Evolutionary conservation across 2,113 vertebrate genomes (phyloP).

Genomic region (Tor tambroides): DNA sequence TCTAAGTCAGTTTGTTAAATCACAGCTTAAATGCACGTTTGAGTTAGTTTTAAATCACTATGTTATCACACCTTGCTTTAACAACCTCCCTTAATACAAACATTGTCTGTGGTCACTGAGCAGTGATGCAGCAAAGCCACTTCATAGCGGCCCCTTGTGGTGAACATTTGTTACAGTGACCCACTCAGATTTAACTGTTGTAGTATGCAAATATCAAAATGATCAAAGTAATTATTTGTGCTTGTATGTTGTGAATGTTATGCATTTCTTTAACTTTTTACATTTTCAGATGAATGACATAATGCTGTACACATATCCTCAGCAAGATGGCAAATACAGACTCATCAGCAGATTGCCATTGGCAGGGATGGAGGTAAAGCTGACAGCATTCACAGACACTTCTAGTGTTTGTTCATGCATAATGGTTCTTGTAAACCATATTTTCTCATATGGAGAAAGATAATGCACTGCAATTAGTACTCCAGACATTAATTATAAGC

Average conservation of each 20-base stretch:
- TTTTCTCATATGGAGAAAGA: background rate
- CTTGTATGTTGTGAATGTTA: background rate
- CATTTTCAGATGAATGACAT: conserved; percentile 90
- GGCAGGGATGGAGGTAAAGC: conserved; percentile 85
- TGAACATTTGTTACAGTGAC: background rate
- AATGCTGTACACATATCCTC: conserved; percentile 94
- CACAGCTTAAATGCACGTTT: background rate
- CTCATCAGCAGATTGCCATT: conserved; percentile 88
- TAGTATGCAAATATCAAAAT: background rate
- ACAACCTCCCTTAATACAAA: background rate
- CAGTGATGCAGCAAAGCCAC: background rate
- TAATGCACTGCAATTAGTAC: background rate
- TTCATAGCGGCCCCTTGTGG: conserved; percentile 54
- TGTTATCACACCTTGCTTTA: background rate
- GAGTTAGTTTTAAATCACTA: background rate
- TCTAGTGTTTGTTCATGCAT: background rate
- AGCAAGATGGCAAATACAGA: conserved; percentile 95
- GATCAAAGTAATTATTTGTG: background rate
- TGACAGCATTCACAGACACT: background rate
- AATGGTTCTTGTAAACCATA: background rate
- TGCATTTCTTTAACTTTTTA: conserved; percentile 9
- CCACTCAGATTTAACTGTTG: background rate
- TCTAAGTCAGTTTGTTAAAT: background rate
- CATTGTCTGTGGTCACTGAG: background rate
- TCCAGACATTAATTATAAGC: background rate